Conservation (phyloP, 2,797 vertebrate genomes). For the Orientallactaga sibirica region DNA sequence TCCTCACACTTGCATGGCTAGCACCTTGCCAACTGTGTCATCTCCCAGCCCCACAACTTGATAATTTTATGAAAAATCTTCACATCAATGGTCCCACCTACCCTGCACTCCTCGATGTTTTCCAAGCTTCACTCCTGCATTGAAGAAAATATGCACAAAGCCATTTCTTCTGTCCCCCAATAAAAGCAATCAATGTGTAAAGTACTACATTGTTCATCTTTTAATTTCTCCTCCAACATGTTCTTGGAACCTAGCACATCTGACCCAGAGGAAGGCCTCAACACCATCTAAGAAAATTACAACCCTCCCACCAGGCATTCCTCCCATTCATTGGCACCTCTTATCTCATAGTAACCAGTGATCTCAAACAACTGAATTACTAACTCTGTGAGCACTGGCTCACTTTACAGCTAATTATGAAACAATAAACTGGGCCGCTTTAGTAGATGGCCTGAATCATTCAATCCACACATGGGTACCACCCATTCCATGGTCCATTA, state of each 20-base stretch:
- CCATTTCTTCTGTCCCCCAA: constrained; percentile 8
- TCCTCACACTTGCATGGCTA: too few relatives aligned
- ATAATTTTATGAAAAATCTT: background rate
- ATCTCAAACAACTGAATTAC: constrained; percentile 31
- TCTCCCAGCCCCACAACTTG: background rate
- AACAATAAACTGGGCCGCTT: constrained; percentile 2
- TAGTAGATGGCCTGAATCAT: background rate
- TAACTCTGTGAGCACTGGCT: background rate
- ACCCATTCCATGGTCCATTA: background rate
- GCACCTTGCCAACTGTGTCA: too few relatives aligned
- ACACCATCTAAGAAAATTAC: background rate
- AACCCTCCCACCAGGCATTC: background rate
- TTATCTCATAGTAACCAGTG: background rate
- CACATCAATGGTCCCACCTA: rapidly evolving
- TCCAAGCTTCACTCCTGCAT: background rate
- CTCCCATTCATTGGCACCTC: background rate
- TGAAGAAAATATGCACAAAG: background rate
- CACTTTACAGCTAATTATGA: constrained; percentile 15
- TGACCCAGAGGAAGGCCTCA: background rate
- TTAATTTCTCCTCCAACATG: background rate
- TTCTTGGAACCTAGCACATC: background rate
- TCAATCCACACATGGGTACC: background rate
- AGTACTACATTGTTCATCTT: background rate
- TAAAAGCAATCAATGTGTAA: background rate
- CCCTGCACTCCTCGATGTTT: background rate